Conservation (phyloP, 1,140 invertebrate species). For the Drosophila nikananu region DNA sequence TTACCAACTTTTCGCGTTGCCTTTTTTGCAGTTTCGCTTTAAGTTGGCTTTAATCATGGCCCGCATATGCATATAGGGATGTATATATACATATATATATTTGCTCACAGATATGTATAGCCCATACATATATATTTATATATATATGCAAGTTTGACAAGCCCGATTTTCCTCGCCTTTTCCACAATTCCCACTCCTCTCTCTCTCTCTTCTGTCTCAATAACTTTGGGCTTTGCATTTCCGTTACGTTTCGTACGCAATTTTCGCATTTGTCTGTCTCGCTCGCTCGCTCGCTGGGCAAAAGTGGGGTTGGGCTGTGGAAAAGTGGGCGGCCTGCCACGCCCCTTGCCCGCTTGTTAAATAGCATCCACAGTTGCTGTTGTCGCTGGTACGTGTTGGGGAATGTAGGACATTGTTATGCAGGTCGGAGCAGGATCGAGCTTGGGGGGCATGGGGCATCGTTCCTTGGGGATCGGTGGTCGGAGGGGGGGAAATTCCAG, state of each 20-base stretch:
- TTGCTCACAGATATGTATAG: not conserved
- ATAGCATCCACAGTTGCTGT: conserved; percentile 57
- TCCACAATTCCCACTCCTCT: conserved; percentile 4
- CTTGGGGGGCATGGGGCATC: conserved; percentile 5
- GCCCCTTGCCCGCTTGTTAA: conserved; percentile 57
- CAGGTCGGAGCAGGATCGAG: conserved; percentile 51
- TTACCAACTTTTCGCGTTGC: conserved; percentile 48
- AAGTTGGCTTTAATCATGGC: conserved; percentile 57
- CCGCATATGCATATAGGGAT: conserved; percentile 25
- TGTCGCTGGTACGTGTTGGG: conserved; percentile 73
- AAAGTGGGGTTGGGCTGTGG: not conserved
- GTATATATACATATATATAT: not conserved
- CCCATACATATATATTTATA: conserved; percentile 1
- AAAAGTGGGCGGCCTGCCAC: conserved; percentile 9
- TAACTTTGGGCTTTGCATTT: conserved; percentile 69
- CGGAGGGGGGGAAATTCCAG: conserved; percentile 12
- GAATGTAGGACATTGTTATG: conserved; percentile 80
- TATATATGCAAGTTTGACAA: conserved; percentile 34
- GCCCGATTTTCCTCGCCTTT: conserved; percentile 17
- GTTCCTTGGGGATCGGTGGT: not conserved
- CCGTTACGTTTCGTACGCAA: conserved; percentile 73
- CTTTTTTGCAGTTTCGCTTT: conserved; percentile 45
- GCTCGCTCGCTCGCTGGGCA: conserved; percentile 8
- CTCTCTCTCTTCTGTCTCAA: conserved; percentile 44
- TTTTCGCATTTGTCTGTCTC: conserved; percentile 69